Conservation (phyloP, 2,888 invertebrate species). For the Acleris holmiana region DNA sequence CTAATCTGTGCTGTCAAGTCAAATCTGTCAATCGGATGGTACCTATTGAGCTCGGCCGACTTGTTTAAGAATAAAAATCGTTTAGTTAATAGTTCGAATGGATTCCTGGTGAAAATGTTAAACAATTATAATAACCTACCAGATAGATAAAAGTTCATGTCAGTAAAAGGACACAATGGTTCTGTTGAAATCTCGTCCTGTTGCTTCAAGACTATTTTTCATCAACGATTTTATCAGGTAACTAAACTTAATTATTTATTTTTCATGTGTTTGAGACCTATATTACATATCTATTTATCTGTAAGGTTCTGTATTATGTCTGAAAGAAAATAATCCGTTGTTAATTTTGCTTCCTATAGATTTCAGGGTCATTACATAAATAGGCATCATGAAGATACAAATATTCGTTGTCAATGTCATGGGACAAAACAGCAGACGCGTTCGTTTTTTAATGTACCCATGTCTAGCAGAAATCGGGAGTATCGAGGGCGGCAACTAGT, state of each 20-base stretch:
- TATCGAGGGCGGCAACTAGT: slow-evolving; percentile 90
- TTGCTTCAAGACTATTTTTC: slow-evolving; percentile 47
- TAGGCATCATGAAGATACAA: slow-evolving; percentile 55
- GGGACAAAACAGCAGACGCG: slow-evolving; percentile 57
- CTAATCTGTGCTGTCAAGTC: no score
- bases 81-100: slow-evolving; percentile 18
- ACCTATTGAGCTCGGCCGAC: background rate
- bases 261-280: no score
- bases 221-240: slow-evolving; percentile 55
- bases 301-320: background rate
- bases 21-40: no score
- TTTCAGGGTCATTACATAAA: slow-evolving; percentile 83
- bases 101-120: slow-evolving; percentile 39
- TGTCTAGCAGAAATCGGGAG: slow-evolving; percentile 83
- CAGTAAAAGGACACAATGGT: slow-evolving; percentile 52
- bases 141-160: slow-evolving; percentile 26
- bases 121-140: slow-evolving; percentile 25
- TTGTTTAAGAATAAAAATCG: background rate
- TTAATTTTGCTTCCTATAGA: slow-evolving; percentile 55
- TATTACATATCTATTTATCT: no score
- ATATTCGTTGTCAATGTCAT: slow-evolving; percentile 65
- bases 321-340: slow-evolving; percentile 2
- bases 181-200: slow-evolving; percentile 50
- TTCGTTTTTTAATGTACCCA: slow-evolving; percentile 67
- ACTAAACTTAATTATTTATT: slow-evolving; percentile 3